Evolutionary conservation across 2,113 vertebrate genomes (phyloP), one percentile per base, ranked within the genome.

Genomic region (Guaruba guarouba): DNA sequence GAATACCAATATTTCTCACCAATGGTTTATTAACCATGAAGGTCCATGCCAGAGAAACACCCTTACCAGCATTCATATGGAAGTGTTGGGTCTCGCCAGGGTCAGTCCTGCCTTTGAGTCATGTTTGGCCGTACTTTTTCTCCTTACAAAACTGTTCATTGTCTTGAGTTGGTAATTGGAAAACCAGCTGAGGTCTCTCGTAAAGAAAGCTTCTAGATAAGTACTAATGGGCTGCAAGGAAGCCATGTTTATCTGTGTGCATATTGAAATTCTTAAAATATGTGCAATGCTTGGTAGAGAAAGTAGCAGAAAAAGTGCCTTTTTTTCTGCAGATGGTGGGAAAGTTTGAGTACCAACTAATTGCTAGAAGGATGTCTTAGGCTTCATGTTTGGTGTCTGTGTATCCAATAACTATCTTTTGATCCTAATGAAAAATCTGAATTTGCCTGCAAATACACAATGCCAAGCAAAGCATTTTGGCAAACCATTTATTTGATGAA

Each of bases 311-410:
- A 59, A 62, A 79, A 51, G 23, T 55, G 48, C 31, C 15, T 64
- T 77, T 69, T 69, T 39, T 63, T 63, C 49, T 46, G n/a, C 78
- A 92, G 74, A 66, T 91, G 78, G 33, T 82, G 9, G n/a, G 19
- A 41, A 63, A 89, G 51, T 91, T 89, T 57, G 69, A 91, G 70
- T 69, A 48, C 44, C 37, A 44, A 28, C 66, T 71, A 82, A 85
- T 90, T 86, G 59, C 4, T 7, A 29, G 82, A 69, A 87, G 51
- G 77, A 37, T 82, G 23, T 90, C 80, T 94, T 67, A 33, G 62
- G 48, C 62, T 68, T 68, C 1, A 0, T 94, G 74, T 90, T 94
- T 91, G 90, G 76, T 93, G 93, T 61, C 78, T 79, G 18, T 44
- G 41, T 46, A 29, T 88, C 64, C 39, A 81, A 81, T 59, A 59